phyloP scores from a whole-genome alignment of 2,113 vertebrate species.

The Onychostoma macrolepis region DNA sequence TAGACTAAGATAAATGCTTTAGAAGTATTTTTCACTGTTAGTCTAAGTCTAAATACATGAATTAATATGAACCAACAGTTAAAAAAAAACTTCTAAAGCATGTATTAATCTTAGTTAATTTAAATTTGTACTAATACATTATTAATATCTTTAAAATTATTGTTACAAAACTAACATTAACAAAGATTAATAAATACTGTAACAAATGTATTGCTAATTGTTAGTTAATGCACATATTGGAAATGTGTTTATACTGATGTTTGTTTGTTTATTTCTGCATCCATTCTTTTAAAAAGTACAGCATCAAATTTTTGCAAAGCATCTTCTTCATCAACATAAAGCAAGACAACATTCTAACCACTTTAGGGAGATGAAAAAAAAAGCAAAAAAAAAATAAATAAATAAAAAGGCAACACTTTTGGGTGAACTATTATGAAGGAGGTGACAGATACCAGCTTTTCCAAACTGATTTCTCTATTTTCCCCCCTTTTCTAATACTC shows the following conservation, averaged over 20 bases:
- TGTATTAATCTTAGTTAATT: background rate
- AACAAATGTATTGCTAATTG: background rate
- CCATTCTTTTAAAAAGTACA: background rate
- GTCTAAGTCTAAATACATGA: background rate
- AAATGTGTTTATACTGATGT: background rate
- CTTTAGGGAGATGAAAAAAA: too few species aligned
- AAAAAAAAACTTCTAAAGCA: background rate
- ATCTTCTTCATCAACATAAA: background rate
- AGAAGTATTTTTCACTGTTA: background rate
- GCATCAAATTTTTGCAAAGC: background rate
- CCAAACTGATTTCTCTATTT: background rate
- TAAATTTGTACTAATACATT: background rate
- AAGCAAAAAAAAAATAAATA: background rate
- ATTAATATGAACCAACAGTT: background rate
- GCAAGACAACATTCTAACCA: background rate
- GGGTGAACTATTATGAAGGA: background rate
- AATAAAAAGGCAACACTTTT: background rate
- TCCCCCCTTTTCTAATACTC: background rate
- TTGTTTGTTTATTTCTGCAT: background rate
- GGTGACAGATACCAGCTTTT: background rate
- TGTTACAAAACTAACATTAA: background rate
- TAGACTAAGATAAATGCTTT: background rate
- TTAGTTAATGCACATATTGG: background rate
- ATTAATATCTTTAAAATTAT: background rate
- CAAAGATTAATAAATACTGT: background rate